A percentile compares a stretch with the other conserved stretches of the same genome.
Evolutionary conservation across 2,797 vertebrate species (phyloP).

Genomic region (Tokudaia muenninki): DNA sequence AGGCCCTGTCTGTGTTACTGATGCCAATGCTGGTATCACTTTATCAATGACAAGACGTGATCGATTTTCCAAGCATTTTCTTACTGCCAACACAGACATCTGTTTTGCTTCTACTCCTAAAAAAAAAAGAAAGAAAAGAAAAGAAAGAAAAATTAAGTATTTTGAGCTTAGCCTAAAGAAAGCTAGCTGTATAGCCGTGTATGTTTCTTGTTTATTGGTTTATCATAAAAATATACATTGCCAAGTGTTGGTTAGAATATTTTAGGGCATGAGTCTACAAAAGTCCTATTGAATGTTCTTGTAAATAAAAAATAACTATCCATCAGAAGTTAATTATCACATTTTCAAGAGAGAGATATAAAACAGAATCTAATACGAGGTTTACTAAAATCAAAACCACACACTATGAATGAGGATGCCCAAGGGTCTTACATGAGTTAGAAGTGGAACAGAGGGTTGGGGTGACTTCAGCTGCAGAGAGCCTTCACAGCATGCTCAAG

Average conservation of each 20-base stretch:
- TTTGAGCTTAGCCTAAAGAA: slow-evolving; percentile 66
- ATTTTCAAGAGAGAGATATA: slow-evolving; percentile 43
- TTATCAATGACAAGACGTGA: slow-evolving; percentile 84
- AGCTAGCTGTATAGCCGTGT: not conserved
- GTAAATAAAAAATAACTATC: slow-evolving; percentile 59
- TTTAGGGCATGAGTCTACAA: not conserved
- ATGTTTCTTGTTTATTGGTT: not conserved
- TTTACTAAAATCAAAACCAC: not conserved
- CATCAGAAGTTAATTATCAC: slow-evolving; percentile 45
- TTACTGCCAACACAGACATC: slow-evolving; percentile 69
- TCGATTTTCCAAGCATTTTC: slow-evolving; percentile 79
- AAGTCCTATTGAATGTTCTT: not conserved
- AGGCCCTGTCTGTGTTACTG: slow-evolving; percentile 80
- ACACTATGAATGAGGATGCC: slow-evolving; percentile 14
- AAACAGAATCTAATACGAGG: slow-evolving; percentile 49
- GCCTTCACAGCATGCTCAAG: not conserved
- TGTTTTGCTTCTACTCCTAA: slow-evolving; percentile 66
- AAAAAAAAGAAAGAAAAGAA: slow-evolving; percentile 17
- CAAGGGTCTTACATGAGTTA: not conserved
- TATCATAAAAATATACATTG: not conserved
- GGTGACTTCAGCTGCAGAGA: not conserved
- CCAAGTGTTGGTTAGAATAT: slow-evolving; percentile 42
- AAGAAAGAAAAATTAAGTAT: slow-evolving; percentile 21
- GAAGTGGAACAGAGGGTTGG: not conserved
- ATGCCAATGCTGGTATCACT: slow-evolving; percentile 81